phyloP scores from a whole-genome alignment of 2,113 vertebrate species.

The Meleagris gallopavo region DNA sequence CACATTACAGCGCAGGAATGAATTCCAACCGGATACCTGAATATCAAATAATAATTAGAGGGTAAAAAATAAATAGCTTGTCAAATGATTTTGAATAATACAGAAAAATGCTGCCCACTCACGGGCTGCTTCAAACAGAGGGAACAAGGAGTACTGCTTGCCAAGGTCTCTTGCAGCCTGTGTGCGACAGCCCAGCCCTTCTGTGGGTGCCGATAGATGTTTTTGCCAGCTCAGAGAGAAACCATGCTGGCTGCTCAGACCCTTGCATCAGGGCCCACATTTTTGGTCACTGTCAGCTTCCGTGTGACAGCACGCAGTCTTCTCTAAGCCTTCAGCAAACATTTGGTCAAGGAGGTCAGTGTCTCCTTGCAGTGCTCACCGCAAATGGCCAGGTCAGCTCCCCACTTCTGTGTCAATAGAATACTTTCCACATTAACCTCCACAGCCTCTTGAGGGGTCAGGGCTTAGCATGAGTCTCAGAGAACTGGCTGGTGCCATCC shows the following conservation, averaged over 20 bases:
- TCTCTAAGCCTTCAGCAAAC: neutral
- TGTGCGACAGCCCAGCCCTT: neutral
- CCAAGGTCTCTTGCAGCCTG: neutral
- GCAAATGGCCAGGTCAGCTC: neutral
- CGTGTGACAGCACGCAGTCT: neutral
- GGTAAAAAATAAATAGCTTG: constrained; percentile 11
- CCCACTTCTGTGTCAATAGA: neutral
- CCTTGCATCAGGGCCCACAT: neutral
- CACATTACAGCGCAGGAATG: neutral
- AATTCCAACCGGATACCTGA: neutral
- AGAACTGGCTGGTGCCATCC: neutral
- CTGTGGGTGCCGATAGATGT: neutral
- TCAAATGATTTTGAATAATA: neutral
- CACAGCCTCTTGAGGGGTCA: neutral
- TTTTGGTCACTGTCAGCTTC: neutral
- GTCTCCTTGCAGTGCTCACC: neutral
- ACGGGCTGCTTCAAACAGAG: neutral
- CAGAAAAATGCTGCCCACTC: neutral
- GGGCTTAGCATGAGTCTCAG: neutral
- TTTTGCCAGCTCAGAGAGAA: neutral
- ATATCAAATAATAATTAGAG: neutral
- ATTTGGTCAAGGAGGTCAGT: neutral
- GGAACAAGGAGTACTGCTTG: neutral
- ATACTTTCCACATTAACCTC: neutral
- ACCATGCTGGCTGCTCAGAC: fast-evolving